Evolutionary conservation across 2,888 invertebrate genomes (phyloP), one percentile per base, ranked within the genome.

Genomic region (Orthosia cruda): DNA sequence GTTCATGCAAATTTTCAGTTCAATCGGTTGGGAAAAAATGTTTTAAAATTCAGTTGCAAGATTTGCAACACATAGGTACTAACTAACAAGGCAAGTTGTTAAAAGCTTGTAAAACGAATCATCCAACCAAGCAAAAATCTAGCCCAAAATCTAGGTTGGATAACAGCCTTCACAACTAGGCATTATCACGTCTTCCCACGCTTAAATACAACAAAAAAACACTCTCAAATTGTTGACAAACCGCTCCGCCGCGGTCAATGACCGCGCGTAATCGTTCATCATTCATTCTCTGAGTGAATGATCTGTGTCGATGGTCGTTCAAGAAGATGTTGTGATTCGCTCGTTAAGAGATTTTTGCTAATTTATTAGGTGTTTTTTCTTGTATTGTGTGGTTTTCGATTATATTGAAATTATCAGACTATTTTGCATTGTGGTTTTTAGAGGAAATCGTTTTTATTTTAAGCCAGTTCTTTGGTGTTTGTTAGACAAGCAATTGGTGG

Each of bases 251-350:
- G 78, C 65, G 83, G 76, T 82, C 70, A 63, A 65, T 71, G 87
- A 81, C 89, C 88, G 80, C 65, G 71, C 66, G 83, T 88, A 84
- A 86, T 86, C 85, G 81, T 88, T 87, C 88, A 88, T 88, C 85
- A 87, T 80, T 88, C 87, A 87, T 84, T 89, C 83, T 77, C 40
- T 77, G 74, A 74, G 63, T 76, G 80, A 79, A 81, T 71, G 67
- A 83, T 84, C 77, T 78, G 85, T 71, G 70, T 55, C 76, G 82
- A 62, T 57, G 64, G 18, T 65, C 68, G 71, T 67, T 81, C 69
- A n/a, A 13, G 47, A 57, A 62, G 63, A 55, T 59, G 71, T 61
- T 73, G 61, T 63, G 62, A 71, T 68, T 66, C 49, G 69, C 71
- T 69, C 50, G 63, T 76, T 50, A 59, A 1, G 57, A 23, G 20